Base-by-base conservation (phyloP, 2,113 vertebrate species). In the Phocoena sinus region DNA sequence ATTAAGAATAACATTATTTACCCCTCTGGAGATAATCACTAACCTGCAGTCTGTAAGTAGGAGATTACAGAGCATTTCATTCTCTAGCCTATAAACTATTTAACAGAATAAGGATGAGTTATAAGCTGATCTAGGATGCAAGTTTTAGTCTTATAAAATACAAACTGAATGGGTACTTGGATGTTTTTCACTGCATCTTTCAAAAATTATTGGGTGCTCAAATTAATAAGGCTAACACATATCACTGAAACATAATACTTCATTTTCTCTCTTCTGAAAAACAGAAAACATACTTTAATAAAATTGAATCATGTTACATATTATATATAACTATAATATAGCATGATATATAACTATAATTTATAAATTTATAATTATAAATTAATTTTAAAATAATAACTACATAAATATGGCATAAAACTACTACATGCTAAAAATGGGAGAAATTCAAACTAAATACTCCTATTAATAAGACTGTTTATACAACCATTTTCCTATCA, bases 241-340 rank as follows among this genome's bases (percentile, higher is more conserved):
- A 73, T 50, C 56, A 89, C 0, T 80, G 65, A 21, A 93, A 80
- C 33, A 56, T 44, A 89, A 60, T 25, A 84, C 23, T 71, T 84
- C 33, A 93, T 53, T 88, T 84, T 95, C 17, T 63, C 56, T 67
- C 85, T 76, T 93, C 90, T 80, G 62, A 74, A 84, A 93, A 93
- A 74, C 3, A 73, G 41, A 95, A 95, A 89, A 70, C 11, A 83
- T 76, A 83, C 25, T 80, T 96, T 65, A 65, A 92, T 62, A 71
- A 86, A 41, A 62, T 3, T 62, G 56, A 44, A 47, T 77, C n/a
- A n/a, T n/a, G 26, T 33, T 56, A 23, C 33, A 90, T 67, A 90
- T 36, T 86, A 73, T 3, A 70, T 88, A 60, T 60, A 86, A 56
- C 28, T 79, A 70, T 47, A 91, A 60, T 33, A 65, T 70, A 71